Conservation (phyloP, 2,113 vertebrate genomes). For the Aldabrachelys gigantea region DNA sequence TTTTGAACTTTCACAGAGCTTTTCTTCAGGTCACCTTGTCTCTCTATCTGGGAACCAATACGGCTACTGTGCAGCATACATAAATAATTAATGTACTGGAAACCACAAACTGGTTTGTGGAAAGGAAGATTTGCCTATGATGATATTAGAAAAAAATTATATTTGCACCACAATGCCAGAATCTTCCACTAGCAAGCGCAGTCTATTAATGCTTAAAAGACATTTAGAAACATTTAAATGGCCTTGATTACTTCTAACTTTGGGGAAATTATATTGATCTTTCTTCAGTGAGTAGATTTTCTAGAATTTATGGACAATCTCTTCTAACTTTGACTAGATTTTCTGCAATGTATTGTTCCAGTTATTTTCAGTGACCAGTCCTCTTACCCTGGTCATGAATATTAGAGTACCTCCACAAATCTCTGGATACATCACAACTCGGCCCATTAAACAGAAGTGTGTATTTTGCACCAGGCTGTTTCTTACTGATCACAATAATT, state of each 20-base stretch:
- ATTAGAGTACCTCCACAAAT: background rate
- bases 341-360: background rate
- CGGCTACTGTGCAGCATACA: background rate
- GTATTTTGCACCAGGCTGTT: background rate
- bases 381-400: background rate
- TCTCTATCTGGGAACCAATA: background rate
- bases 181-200: background rate
- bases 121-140: conserved; percentile 14
- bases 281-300: background rate
- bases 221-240: background rate
- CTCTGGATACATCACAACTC: background rate
- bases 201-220: background rate
- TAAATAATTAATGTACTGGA: background rate
- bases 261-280: background rate
- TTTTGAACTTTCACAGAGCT: background rate
- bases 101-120: background rate
- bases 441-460: background rate
- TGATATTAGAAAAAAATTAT: background rate
- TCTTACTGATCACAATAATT: background rate
- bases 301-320: background rate
- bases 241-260: background rate
- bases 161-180: background rate
- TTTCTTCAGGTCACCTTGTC: background rate
- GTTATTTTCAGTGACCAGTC: background rate
- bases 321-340: background rate